A percentile compares a stretch with the other conserved stretches of the same genome.
These are phyloP conservation scores for Urocolius indicus DNA, from an alignment of 2,113 vertebrate genomes.

Conservation along the genomic window DNA sequence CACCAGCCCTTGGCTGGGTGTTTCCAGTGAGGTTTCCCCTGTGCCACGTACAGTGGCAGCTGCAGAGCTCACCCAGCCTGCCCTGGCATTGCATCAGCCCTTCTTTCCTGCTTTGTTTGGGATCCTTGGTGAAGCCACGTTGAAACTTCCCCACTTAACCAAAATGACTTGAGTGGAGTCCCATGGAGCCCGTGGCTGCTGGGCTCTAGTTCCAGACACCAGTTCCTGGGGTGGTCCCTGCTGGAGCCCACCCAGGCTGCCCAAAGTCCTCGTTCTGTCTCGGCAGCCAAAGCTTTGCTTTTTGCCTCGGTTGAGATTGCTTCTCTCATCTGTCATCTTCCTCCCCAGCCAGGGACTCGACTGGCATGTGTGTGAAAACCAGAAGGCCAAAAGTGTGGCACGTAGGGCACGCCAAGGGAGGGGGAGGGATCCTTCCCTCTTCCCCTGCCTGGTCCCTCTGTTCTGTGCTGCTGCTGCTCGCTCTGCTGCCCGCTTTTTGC, in stretches of 20 bases:
- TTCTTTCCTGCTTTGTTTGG: too few species aligned
- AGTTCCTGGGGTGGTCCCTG: neutral
- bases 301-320: neutral
- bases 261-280: neutral
- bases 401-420: neutral
- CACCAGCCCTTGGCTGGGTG: neutral
- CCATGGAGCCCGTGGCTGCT: neutral
- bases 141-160: neutral
- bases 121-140: neutral
- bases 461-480: neutral
- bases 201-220: neutral
- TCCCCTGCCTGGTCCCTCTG: neutral
- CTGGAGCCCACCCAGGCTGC: neutral
- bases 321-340: neutral
- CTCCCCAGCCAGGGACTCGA: neutral
- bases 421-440: too few species aligned
- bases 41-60: fast-evolving
- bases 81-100: slow-evolving; percentile 30
- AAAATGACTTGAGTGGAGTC: too few species aligned
- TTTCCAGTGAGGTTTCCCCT: neutral
- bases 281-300: neutral
- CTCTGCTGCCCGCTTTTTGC: neutral
- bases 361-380: neutral
- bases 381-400: fast-evolving
- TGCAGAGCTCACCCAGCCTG: neutral